Evolutionary conservation across 2,113 vertebrate species (phyloP), one percentile per base, ranked within the genome.

Genomic region (Notechis scutatus): DNA sequence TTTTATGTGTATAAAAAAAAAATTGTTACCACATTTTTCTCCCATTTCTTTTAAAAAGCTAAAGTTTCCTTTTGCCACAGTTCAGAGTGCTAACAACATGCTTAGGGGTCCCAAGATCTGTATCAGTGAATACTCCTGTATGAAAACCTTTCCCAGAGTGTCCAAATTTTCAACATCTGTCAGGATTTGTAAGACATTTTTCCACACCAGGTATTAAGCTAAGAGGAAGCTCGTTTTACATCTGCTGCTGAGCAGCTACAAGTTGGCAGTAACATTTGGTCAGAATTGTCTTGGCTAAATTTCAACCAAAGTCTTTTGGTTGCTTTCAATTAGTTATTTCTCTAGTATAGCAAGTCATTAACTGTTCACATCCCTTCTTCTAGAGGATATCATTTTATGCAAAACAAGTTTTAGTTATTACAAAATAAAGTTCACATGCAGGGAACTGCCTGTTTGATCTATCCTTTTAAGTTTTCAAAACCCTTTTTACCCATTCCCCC

Each of bases 381-480:
- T 39, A 52, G 3, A 29, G 29, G 45, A 39, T 12, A n/a, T 87
- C 89, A 14, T 52, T 88, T 88, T 88, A 92, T 88, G 47, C n/a
- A 88, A 87, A 92, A 52, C 52, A 92, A 92, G 34, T 88, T 52
- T 88, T n/a, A 88, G 9, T n/a, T 45, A 92, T 88, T 92, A n/a
- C 24, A 50, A 88, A 92, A 55, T 39, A 34, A 92, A 88, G 23
- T 24, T 24, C 61, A 54, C 14, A 74, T 39, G 47, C 23, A 74
- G 12, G 42, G 21, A 14, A 42, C 24, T 86, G 29, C 39, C 9
- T 92, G 59, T 42, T 42, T 55, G 86, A 42, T 55, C 69, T 21
- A 92, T 42, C 47, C n/a, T 92, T 92, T 88, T 55, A 74, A 29
- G 50, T 74, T 74, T 74, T 24, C 50, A 88, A 3, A 88, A 88